A percentile compares a stretch with the other conserved stretches of the same genome.
These are phyloP conservation scores for Sabatieria punctata DNA, from an alignment of 2,888 invertebrate species.

Conservation along the genomic window DNA sequence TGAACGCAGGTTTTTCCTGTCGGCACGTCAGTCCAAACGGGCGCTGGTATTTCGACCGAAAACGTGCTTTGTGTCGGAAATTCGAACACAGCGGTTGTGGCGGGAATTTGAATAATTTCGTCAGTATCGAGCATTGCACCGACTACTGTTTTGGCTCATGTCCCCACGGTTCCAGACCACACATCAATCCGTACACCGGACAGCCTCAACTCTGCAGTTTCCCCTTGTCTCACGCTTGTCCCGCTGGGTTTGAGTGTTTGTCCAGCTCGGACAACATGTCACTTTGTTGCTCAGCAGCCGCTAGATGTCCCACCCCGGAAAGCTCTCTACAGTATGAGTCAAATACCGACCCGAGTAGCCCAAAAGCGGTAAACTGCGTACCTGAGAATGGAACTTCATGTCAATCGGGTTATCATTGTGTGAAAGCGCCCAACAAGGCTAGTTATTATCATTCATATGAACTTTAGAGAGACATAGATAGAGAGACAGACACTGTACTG, in stretches of 20 bases:
- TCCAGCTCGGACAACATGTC: neutral
- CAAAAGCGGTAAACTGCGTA: neutral
- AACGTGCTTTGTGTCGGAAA: neutral
- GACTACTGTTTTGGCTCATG: neutral
- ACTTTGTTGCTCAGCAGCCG: neutral
- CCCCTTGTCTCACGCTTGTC: slow-evolving; percentile 15
- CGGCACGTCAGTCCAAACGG: too few relatives aligned
- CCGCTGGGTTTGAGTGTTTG: slow-evolving; percentile 18
- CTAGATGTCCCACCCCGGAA: neutral
- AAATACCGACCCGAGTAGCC: neutral
- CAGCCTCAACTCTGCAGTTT: slow-evolving; percentile 19
- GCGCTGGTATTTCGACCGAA: neutral
- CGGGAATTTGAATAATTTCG: slow-evolving; percentile 6
- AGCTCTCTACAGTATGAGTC: neutral
- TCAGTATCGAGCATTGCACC: neutral
- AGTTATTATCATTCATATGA: too few relatives aligned
- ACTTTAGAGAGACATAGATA: too few relatives aligned
- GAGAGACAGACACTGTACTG: too few relatives aligned
- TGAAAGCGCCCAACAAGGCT: too few relatives aligned
- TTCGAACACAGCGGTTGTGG: slow-evolving; percentile 1
- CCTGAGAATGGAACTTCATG: neutral
- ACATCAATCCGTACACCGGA: slow-evolving; percentile 14
- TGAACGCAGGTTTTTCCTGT: too few relatives aligned
- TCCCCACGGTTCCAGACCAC: slow-evolving; percentile 10
- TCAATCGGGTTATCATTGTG: too few relatives aligned